phyloP scores from a whole-genome alignment of 2,888 invertebrate species.

The Macaria notata region DNA sequence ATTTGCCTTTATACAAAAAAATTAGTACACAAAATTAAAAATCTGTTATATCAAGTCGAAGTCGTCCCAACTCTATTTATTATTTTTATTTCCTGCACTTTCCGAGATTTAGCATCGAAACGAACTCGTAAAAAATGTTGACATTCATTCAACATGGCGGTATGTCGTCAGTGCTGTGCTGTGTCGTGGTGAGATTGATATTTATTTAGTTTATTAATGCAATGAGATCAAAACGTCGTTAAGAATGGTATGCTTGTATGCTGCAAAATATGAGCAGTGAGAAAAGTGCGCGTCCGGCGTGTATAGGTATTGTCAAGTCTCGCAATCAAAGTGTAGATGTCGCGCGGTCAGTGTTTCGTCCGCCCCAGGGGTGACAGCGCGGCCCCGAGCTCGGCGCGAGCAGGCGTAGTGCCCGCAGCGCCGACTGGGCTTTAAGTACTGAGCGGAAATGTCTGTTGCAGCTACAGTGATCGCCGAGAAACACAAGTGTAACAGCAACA shows the following conservation, averaged over 20 bases:
- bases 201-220: conserved; percentile 56
- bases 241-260: not conserved
- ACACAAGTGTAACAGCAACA: conserved; percentile 60
- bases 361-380: too few relatives aligned
- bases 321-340: too few relatives aligned
- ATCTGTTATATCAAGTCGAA: conserved; percentile 35
- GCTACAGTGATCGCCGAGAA: conserved; percentile 58
- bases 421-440: conserved; percentile 2
- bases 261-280: too few relatives aligned
- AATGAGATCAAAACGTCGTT: conserved; percentile 50
- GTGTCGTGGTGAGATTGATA: conserved; percentile 94
- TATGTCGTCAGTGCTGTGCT: conserved; percentile 98
- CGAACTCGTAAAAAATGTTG: conserved; percentile 81
- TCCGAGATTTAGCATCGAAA: conserved; percentile 56
- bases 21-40: conserved; percentile 74
- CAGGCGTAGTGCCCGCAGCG: too few relatives aligned
- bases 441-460: conserved; percentile 61
- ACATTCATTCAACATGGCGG: conserved; percentile 97
- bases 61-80: conserved; percentile 27
- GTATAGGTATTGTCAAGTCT: too few relatives aligned
- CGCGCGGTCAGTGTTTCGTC: too few relatives aligned
- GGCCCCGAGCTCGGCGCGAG: too few relatives aligned
- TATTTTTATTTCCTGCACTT: conserved; percentile 41
- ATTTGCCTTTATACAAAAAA: conserved; percentile 70
- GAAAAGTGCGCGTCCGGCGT: too few relatives aligned